Conservation (phyloP, 2,113 vertebrate genomes). For the Macheiramphus alcinus region DNA sequence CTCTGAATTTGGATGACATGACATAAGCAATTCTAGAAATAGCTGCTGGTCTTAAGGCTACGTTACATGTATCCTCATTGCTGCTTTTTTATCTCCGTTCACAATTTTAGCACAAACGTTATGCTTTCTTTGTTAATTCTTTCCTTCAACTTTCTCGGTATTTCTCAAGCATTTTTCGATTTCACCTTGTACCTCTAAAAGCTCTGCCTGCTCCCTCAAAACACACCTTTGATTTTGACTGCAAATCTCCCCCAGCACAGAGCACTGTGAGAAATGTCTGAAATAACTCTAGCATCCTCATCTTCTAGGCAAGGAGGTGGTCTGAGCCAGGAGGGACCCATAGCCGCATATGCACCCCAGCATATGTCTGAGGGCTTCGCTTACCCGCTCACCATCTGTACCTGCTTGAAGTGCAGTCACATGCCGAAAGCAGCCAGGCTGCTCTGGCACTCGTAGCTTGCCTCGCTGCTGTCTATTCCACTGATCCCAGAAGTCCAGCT, state of each 20-base stretch:
- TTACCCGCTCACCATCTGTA: constrained; percentile 33
- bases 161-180: neutral
- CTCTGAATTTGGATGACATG: neutral
- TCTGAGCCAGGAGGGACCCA: constrained; percentile 35
- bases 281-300: constrained; percentile 22
- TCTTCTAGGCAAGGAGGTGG: neutral
- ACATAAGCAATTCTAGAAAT: constrained; percentile 47
- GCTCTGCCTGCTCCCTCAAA: neutral
- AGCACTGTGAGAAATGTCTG: constrained; percentile 19
- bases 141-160: neutral
- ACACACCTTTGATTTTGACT: neutral
- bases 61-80: neutral
- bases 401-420: constrained; percentile 2
- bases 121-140: neutral
- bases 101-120: neutral
- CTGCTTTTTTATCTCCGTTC: neutral
- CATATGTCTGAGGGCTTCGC: constrained; percentile 15
- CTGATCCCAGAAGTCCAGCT: neutral
- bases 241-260: neutral
- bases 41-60: constrained; percentile 42
- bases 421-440: neutral
- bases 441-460: neutral
- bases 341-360: constrained; percentile 33
- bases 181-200: neutral
- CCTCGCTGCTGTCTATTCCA: neutral